Evolutionary conservation across 2,113 vertebrate species (phyloP).

Genomic region (Oncorhynchus gorbuscha): DNA sequence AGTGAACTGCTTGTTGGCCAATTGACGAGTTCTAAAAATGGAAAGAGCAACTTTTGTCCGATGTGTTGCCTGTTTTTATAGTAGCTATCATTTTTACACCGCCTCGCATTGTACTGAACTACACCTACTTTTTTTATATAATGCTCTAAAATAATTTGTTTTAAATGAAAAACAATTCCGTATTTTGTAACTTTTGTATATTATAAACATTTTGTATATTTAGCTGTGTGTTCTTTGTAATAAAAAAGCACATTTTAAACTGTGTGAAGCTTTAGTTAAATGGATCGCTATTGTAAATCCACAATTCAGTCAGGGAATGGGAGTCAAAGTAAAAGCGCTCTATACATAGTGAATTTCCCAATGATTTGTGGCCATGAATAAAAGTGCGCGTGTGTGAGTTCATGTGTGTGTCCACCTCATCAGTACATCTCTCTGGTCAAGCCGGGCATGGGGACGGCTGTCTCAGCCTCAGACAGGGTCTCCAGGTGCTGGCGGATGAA

Average conservation of each 20-base stretch:
- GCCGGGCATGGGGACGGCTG: neutral
- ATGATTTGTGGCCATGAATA: neutral
- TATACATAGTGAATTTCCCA: neutral
- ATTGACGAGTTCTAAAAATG: constrained; percentile 20
- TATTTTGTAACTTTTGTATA: neutral
- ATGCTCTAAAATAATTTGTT: neutral
- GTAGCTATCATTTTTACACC: neutral
- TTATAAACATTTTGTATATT: neutral
- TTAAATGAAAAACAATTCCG: neutral
- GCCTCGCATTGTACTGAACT: neutral
- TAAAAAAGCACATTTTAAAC: neutral
- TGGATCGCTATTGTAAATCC: neutral
- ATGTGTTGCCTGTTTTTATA: neutral
- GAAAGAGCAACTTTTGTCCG: neutral
- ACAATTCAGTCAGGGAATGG: neutral
- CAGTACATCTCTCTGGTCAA: no score
- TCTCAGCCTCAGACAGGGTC: neutral
- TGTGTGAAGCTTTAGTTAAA: no score
- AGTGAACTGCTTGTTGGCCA: constrained; percentile 40
- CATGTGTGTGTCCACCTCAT: neutral
- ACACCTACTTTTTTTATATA: neutral
- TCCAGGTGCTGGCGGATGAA: neutral
- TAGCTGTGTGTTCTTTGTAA: neutral
- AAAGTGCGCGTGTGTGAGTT: neutral
- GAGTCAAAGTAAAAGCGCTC: neutral